Conservation (phyloP, 2,888 invertebrate species). For the Flabesymbios commensalis region DNA sequence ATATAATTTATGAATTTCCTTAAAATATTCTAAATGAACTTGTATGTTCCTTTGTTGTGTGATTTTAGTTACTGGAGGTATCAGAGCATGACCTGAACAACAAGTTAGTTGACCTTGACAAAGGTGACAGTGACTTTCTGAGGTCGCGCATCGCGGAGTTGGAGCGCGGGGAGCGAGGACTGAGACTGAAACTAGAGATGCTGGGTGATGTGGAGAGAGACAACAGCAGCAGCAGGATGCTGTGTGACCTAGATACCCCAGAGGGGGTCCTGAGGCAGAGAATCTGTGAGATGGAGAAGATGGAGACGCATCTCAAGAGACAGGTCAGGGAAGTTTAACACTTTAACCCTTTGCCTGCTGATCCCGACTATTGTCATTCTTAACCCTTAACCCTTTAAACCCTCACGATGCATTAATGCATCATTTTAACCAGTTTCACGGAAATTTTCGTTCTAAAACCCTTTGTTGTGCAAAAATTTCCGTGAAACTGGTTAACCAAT, state of each 20-base stretch:
- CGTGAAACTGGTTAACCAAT: too few relatives aligned
- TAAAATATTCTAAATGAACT: too few relatives aligned
- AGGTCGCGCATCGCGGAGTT: slow-evolving; percentile 19
- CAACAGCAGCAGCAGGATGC: background rate
- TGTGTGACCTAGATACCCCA: slow-evolving; percentile 41
- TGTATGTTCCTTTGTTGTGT: too few relatives aligned
- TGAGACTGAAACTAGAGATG: slow-evolving; percentile 23
- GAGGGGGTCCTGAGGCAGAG: slow-evolving; percentile 51
- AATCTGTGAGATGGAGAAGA: slow-evolving; percentile 50
- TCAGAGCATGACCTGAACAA: slow-evolving; percentile 23
- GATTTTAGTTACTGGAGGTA: slow-evolving; percentile 9
- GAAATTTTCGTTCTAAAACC: too few relatives aligned
- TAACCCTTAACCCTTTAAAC: too few relatives aligned
- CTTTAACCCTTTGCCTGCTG: too few relatives aligned
- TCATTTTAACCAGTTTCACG: too few relatives aligned
- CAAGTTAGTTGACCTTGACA: slow-evolving; percentile 29
- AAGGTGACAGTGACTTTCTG: slow-evolving; percentile 19
- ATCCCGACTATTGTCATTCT: too few relatives aligned
- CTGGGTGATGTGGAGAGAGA: slow-evolving; percentile 17
- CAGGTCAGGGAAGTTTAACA: too few relatives aligned
- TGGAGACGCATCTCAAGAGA: slow-evolving; percentile 49
- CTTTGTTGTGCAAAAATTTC: too few relatives aligned
- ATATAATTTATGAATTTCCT: too few relatives aligned
- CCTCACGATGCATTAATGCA: too few relatives aligned
- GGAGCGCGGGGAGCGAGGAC: slow-evolving; percentile 24